A percentile compares a stretch with the other conserved stretches of the same genome.
Conservation (phyloP, 2,888 invertebrate genomes). For the Idaea dimidiata region DNA sequence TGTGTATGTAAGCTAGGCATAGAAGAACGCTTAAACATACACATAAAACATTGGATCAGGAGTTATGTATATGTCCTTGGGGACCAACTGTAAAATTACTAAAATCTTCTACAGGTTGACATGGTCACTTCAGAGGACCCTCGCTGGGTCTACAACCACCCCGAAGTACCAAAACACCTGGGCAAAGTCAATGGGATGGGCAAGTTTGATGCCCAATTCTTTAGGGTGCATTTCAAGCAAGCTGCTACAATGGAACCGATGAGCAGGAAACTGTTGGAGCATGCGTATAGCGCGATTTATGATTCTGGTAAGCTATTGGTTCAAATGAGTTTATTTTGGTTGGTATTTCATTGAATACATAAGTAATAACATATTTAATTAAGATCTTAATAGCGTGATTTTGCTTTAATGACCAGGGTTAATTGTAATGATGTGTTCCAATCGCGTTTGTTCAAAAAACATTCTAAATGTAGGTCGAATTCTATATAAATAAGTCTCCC, state of each 20-base stretch:
- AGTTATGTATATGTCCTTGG: too few species aligned
- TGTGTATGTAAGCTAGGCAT: too few species aligned
- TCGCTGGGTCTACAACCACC: slow-evolving; percentile 65
- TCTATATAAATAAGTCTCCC: too few species aligned
- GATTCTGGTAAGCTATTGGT: slow-evolving; percentile 75
- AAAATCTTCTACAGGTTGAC: slow-evolving; percentile 76
- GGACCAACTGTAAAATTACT: background rate
- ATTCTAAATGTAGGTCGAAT: too few species aligned
- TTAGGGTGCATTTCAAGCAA: slow-evolving; percentile 84
- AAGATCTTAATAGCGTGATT: too few species aligned
- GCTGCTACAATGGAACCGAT: slow-evolving; percentile 84
- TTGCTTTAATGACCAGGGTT: too few species aligned
- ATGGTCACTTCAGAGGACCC: slow-evolving; percentile 85
- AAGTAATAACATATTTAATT: too few species aligned
- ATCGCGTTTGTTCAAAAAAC: too few species aligned
- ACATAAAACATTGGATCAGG: too few species aligned
- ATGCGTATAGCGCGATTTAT: slow-evolving; percentile 84
- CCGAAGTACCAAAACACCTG: slow-evolving; percentile 83
- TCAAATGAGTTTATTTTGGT: background rate
- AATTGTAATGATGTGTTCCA: too few species aligned
- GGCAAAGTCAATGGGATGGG: slow-evolving; percentile 82
- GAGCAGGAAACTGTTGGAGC: slow-evolving; percentile 84
- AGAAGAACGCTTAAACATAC: too few species aligned
- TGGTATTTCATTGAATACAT: background rate
- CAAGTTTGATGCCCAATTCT: slow-evolving; percentile 85